phyloP scores from a whole-genome alignment of 1,140 invertebrate genomes.

The Pseudoatta argentina region DNA sequence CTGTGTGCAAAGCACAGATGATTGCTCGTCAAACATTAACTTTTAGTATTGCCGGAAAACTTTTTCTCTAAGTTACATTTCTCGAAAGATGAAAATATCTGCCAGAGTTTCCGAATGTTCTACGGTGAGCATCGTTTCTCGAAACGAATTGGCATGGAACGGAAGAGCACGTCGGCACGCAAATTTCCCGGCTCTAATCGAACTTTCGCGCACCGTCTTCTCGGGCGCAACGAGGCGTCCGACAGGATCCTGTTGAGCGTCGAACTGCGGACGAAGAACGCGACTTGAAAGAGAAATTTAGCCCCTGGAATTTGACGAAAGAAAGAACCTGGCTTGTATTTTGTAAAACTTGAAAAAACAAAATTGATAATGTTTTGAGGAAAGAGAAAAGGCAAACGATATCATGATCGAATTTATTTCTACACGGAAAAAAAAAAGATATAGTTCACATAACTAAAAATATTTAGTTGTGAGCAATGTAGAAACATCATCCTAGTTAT shows the following conservation, averaged over 20 bases:
- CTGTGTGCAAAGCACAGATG: neutral
- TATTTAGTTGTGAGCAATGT: no score
- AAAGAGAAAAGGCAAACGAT: neutral
- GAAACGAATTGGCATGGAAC: constrained; percentile 47
- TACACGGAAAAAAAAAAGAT: no score
- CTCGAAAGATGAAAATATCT: constrained; percentile 49
- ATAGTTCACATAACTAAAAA: no score
- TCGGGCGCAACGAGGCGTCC: constrained; percentile 56
- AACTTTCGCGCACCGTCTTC: constrained; percentile 61
- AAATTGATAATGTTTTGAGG: neutral
- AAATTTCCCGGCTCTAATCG: constrained; percentile 60
- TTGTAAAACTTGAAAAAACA: neutral
- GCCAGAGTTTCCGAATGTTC: constrained; percentile 39
- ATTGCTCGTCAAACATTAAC: constrained; percentile 48
- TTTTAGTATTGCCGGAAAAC: constrained; percentile 30
- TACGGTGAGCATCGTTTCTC: constrained; percentile 23
- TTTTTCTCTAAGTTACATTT: constrained; percentile 51
- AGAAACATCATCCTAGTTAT: no score
- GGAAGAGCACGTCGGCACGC: constrained; percentile 56
- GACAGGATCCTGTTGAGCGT: constrained; percentile 51
- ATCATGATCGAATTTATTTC: neutral
- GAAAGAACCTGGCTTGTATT: constrained; percentile 17
- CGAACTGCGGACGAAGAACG: constrained; percentile 21
- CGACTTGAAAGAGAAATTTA: constrained; percentile 50
- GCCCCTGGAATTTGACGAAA: neutral